Base-by-base conservation (phyloP, 2,113 vertebrate species). In the Pterocles gutturalis region DNA sequence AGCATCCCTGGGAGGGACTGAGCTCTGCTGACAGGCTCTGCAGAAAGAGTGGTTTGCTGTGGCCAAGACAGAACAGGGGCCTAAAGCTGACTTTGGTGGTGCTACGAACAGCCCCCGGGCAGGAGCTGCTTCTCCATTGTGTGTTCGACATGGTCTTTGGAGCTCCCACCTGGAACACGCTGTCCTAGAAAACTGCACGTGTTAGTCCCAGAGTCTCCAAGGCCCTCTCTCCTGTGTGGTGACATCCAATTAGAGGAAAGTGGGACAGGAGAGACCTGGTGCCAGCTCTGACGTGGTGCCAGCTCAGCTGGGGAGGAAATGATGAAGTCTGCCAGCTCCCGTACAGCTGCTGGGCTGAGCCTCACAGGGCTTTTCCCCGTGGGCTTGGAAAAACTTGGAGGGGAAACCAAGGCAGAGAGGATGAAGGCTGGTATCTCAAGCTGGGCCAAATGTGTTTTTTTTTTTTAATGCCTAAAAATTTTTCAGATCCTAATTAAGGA, bases 211-310 rank as follows among this genome's bases (percentile, higher is more conserved):
- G 66, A 89, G 94, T 70, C 96, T 96, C 95, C 83, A 57, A 87
- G 83, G 96, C 57, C 45, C 73, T 57, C 3, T 4, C 65, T 95
- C 58, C 92, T 0, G 1, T 62, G 43, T 46, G 80, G 94, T 64
- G 75, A 88, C 48, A 95, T 86, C 89, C 78, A 94, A 81, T 24
- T 2, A 2, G 51, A 45, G 87, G 5, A 83, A 96, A 97, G 53
- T 93, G 93, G 96, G 93, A 91, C 96, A 93, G 87, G 64, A 96
- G 94, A 88, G 94, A 93, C 82, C 82, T 81, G 67, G 55, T 88
- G 84, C 15, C 79, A 87, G 75, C 72, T 92, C 72, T 84, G 90
- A 92, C 2, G 2, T 70, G 53, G 45, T 73, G 54, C 73, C 89
- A 82, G 57, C 65, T 67, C 2, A 0, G 73, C 45, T 95, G 45